Evolutionary conservation across 1,140 invertebrate genomes (phyloP).

Genomic region (Chlorops oryzae): DNA sequence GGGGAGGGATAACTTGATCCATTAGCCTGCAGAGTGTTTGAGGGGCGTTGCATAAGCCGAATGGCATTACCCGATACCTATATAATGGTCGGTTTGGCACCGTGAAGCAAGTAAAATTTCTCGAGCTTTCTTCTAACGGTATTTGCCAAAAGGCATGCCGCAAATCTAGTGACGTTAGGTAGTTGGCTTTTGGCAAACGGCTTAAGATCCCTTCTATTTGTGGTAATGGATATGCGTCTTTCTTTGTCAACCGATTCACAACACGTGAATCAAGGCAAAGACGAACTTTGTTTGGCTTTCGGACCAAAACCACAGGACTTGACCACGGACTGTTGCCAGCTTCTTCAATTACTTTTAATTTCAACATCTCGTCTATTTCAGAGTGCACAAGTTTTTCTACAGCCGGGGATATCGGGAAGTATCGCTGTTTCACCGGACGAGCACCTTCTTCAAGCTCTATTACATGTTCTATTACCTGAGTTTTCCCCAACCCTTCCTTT

Average conservation of each 20-base stretch:
- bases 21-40: conserved; percentile 11
- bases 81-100: conserved; percentile 26
- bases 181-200: conserved; percentile 28
- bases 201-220: conserved; percentile 35
- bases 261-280: conserved; percentile 42
- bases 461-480: neutral
- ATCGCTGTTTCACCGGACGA: neutral
- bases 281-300: conserved; percentile 13
- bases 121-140: conserved; percentile 11
- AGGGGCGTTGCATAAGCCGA: conserved; percentile 1
- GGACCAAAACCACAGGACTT: neutral
- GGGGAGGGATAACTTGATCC: too few relatives aligned
- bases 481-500: neutral
- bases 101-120: conserved; percentile 42
- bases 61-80: too few relatives aligned
- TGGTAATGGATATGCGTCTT: conserved; percentile 25
- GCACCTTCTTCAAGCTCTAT: neutral
- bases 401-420: conserved; percentile 1
- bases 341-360: conserved; percentile 20
- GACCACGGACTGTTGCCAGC: conserved; percentile 13
- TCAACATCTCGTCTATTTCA: conserved; percentile 19
- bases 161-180: conserved; percentile 26
- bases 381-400: neutral
- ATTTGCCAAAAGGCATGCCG: conserved; percentile 33
- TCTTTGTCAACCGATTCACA: conserved; percentile 35